Conservation (phyloP, 2,888 invertebrate species). For the Philopedon plagiatum region DNA sequence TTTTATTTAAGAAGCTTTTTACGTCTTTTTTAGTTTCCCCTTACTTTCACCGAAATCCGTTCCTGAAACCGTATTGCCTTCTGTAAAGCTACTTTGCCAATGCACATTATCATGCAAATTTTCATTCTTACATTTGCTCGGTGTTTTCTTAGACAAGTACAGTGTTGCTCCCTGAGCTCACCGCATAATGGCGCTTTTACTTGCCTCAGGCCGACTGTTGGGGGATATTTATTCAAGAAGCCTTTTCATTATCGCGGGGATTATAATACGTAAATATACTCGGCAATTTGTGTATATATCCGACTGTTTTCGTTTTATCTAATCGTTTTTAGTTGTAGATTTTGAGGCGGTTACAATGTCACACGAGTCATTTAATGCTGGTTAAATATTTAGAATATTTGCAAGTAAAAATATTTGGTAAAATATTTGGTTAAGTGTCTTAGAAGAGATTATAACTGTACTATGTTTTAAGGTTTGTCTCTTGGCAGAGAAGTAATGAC, state of each 20-base stretch:
- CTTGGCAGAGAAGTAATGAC: neutral
- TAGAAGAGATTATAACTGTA: neutral
- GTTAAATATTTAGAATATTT: conserved; percentile 35
- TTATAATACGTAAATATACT: conserved; percentile 57
- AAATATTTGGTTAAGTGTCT: conserved; percentile 4
- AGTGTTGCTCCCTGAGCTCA: conserved; percentile 58
- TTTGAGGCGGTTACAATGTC: conserved; percentile 45
- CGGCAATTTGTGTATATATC: conserved; percentile 46
- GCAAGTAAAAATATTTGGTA: conserved; percentile 13
- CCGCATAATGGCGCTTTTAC: conserved; percentile 39
- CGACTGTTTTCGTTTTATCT: conserved; percentile 50
- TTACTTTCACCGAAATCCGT: conserved; percentile 13
- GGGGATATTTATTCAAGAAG: conserved; percentile 56
- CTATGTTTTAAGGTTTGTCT: too few species aligned
- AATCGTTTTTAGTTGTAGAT: conserved; percentile 51
- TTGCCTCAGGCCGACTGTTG: conserved; percentile 36
- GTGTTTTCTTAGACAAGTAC: conserved; percentile 66
- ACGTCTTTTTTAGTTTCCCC: neutral
- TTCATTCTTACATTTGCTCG: conserved; percentile 67
- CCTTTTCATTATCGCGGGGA: conserved; percentile 59
- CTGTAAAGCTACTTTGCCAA: conserved; percentile 63
- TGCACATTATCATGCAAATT: conserved; percentile 68
- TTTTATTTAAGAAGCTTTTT: too few species aligned
- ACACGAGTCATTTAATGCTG: conserved; percentile 46
- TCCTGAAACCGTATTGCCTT: conserved; percentile 47